Percentiles rank a stretch among this genome's conserved stretches.
These are phyloP conservation scores for Gnathonemus longibarbis DNA, from an alignment of 2,113 vertebrate species.

Conservation along the genomic window DNA sequence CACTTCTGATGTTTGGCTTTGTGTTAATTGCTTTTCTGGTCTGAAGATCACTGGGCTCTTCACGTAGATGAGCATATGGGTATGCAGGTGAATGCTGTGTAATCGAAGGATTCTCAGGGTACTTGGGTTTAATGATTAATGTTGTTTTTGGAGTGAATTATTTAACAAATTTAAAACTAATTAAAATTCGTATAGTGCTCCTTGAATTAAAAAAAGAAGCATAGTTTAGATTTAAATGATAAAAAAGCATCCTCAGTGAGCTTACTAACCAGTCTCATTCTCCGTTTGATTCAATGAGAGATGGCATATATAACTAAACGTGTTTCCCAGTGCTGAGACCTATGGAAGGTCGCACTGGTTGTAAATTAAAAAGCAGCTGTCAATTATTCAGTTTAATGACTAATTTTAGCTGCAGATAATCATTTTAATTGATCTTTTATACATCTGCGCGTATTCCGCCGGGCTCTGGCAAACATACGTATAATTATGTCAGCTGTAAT, in stretches of 20 bases:
- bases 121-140: background rate
- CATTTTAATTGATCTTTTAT: conserved; percentile 6
- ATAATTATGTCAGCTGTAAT: conserved; percentile 2
- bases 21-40: background rate
- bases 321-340: background rate
- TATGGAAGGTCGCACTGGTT: background rate
- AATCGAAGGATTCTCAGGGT: background rate
- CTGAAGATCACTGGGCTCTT: background rate
- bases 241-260: background rate
- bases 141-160: background rate
- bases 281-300: background rate
- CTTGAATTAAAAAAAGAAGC: background rate
- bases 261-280: background rate
- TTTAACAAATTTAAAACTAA: background rate
- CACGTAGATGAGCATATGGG: background rate
- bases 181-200: background rate
- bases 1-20: background rate
- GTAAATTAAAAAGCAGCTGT: background rate
- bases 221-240: background rate
- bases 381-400: background rate
- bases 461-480: background rate
- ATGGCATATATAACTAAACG: background rate
- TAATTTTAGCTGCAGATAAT: background rate
- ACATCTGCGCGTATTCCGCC: background rate
- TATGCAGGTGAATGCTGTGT: background rate